phyloP scores from a whole-genome alignment of 2,113 vertebrate genomes.

The Salvelinus namaycush region DNA sequence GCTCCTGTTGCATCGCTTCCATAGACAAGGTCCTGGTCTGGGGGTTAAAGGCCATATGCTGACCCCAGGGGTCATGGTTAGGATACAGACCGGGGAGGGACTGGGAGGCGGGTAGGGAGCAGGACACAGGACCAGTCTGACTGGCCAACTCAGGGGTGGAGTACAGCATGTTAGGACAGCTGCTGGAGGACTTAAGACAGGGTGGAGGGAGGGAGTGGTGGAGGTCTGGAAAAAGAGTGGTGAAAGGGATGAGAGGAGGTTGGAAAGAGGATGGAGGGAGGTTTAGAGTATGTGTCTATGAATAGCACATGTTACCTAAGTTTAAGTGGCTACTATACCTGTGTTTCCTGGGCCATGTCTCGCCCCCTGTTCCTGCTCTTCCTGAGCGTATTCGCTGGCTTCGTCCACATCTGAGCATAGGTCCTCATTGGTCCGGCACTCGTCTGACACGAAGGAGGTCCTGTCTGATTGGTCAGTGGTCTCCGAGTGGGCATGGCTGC shows the following conservation, averaged over 20 bases:
- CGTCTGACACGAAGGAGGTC: conserved; percentile 82
- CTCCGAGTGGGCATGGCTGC: conserved; percentile 83
- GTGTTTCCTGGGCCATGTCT: conserved; percentile 48
- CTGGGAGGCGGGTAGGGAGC: conserved; percentile 47
- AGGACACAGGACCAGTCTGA: conserved; percentile 69
- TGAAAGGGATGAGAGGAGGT: not conserved
- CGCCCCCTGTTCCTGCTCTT: conserved; percentile 49
- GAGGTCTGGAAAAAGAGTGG: conserved; percentile 62
- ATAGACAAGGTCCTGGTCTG: conserved; percentile 62
- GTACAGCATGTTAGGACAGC: conserved; percentile 69
- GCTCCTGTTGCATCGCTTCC: conserved; percentile 62
- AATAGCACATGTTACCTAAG: no score
- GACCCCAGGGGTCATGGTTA: conserved; percentile 62
- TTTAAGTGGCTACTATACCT: conserved; percentile 35
- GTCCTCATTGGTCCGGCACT: conserved; percentile 79
- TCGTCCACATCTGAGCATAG: conserved; percentile 80
- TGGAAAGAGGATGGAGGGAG: conserved; percentile 2
- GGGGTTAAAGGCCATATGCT: conserved; percentile 54
- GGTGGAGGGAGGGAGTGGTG: conserved; percentile 55
- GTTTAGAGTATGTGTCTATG: no score
- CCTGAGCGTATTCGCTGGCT: conserved; percentile 75
- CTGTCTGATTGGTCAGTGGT: conserved; percentile 84
- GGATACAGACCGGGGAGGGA: conserved; percentile 24
- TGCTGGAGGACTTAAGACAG: conserved; percentile 70
- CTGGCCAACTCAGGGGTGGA: conserved; percentile 59